Evolutionary conservation across 2,888 invertebrate genomes (phyloP), one percentile per base, ranked within the genome.

Genomic region (Andrena trimmerana): DNA sequence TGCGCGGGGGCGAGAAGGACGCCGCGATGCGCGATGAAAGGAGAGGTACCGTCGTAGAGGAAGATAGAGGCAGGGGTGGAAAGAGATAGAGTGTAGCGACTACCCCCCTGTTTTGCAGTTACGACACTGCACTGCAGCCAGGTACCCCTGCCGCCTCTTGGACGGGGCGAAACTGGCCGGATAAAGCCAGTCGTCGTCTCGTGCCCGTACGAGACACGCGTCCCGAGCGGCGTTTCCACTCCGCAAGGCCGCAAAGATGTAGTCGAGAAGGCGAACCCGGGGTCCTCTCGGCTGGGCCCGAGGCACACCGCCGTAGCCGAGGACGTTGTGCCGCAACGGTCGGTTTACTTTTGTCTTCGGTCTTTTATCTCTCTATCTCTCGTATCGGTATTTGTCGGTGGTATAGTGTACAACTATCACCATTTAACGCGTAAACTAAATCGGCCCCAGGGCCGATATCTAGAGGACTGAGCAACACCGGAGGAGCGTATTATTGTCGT

Each of bases 71-170:
- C 10, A 20, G 52, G 52, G 52, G 52, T 20, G 52, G 52, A 52
- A 52, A 52, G 52, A 52, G 52, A 52, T 20, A 52, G 52, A 48
- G 70, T 75, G 82, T 60, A 71, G 77, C 72, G 31, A 52, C 76
- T 75, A 78, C 83, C 84, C 81, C 75, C 74, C 78, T 81, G 76
- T 78, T 83, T 89, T 81, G 90, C 85, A 86, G 92, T 89, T 86
- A 90, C 90, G 86, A 84, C 84, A 90, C 89, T 90, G 91, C 89
- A 89, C 83, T 88, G 83, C 78, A 88, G 89, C 78, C 82, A 89
- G 81, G 74, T 57, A 80, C 75, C 78, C 75, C 84, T 85, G 71
- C 78, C 65, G 75, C 74, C 76, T 67, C 71, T 68, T 50, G 70
- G 74, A 83, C 68, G 65, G 70, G 77, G 70, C 24, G 67, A 60